Conservation (phyloP, 2,797 vertebrate genomes). For the Dallia pectoralis region DNA sequence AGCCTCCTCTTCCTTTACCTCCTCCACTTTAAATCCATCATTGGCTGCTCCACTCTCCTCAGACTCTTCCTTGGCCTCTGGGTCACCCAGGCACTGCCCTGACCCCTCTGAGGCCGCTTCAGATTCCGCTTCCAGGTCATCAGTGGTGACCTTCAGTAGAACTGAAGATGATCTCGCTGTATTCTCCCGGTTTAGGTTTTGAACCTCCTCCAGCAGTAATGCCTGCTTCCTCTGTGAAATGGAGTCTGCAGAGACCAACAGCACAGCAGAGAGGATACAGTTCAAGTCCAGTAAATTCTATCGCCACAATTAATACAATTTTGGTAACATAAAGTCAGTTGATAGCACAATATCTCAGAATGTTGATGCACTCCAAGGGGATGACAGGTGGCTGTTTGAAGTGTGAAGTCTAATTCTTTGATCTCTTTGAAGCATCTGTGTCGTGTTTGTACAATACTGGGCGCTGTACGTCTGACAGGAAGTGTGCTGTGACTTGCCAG, state of each 20-base stretch:
- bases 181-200: conserved; percentile 86
- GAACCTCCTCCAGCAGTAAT: conserved; percentile 76
- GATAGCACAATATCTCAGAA: neutral
- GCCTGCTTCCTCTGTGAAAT: conserved; percentile 70
- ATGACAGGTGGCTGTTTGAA: conserved; percentile 16
- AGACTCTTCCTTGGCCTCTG: conserved; percentile 33
- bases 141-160: conserved; percentile 21
- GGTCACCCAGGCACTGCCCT: conserved; percentile 21
- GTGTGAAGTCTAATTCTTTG: conserved; percentile 24
- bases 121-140: conserved; percentile 46
- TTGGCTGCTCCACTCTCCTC: conserved; percentile 20
- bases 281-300: neutral
- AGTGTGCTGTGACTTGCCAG: conserved; percentile 11
- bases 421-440: conserved; percentile 18
- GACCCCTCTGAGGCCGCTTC: conserved; percentile 40
- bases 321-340: neutral
- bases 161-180: conserved; percentile 51
- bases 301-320: neutral
- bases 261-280: conserved; percentile 8
- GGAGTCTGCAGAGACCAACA: conserved; percentile 68
- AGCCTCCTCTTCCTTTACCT: conserved; percentile 21
- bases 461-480: conserved; percentile 13
- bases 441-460: neutral
- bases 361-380: neutral
- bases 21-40: conserved; percentile 24